phyloP scores from a whole-genome alignment of 2,113 vertebrate genomes.

The Carassius auratus region DNA sequence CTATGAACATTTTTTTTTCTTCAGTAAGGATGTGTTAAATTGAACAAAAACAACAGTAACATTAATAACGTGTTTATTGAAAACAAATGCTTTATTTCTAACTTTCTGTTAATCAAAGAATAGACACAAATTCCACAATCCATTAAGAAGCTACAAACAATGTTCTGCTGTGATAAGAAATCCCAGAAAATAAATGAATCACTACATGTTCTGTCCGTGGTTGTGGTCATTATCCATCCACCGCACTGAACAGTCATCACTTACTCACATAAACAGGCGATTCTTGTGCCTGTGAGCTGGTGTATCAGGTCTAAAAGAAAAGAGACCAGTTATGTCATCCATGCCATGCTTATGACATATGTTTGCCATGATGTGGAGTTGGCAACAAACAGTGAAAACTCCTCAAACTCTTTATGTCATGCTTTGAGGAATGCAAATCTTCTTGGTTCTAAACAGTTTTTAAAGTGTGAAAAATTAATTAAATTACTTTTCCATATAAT shows the following conservation, averaged over 20 bases:
- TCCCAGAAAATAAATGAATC: slow-evolving; percentile 30
- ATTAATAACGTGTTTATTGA: background rate
- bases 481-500: background rate
- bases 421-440: background rate
- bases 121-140: background rate
- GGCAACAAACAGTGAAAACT: background rate
- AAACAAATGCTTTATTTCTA: background rate
- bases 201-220: slow-evolving; percentile 5
- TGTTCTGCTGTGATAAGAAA: background rate
- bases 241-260: slow-evolving; percentile 3
- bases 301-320: slow-evolving; percentile 19
- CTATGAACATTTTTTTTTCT: background rate
- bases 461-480: background rate
- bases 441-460: background rate
- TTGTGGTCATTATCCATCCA: slow-evolving; percentile 31
- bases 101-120: background rate
- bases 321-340: background rate
- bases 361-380: background rate
- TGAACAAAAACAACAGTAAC: background rate
- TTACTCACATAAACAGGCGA: slow-evolving; percentile 25
- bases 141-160: background rate
- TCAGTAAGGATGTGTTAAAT: background rate
- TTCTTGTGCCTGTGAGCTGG: slow-evolving; percentile 20
- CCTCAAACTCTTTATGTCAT: background rate
- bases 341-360: slow-evolving; percentile 3